Evolutionary conservation across 1,140 invertebrate genomes (phyloP).

Genomic region (Bombyx mandarina): DNA sequence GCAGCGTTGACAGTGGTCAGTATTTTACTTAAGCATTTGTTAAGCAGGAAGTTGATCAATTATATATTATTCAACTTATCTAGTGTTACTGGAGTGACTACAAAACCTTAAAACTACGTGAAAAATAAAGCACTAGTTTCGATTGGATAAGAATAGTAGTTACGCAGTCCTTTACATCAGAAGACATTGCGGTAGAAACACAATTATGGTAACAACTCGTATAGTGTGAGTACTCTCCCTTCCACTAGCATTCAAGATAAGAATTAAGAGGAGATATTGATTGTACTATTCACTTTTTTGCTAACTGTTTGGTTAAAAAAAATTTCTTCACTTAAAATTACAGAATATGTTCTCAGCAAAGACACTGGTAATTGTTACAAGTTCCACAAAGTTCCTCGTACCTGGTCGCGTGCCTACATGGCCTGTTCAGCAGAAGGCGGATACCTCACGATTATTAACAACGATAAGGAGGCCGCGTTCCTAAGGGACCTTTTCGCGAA

Average conservation of each 20-base stretch:
- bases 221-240: background rate
- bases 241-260: background rate
- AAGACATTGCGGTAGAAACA: background rate
- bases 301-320: background rate
- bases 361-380: constrained; percentile 4
- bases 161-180: background rate
- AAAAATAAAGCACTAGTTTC: too few species aligned
- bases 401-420: constrained; percentile 25
- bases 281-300: background rate
- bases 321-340: constrained; percentile 14
- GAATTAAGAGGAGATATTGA: background rate
- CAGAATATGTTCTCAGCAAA: constrained; percentile 12
- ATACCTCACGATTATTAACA: constrained; percentile 40
- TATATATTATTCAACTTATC: background rate
- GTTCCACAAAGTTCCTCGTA: constrained; percentile 22
- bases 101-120: too few species aligned
- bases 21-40: background rate
- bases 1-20: background rate
- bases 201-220: background rate
- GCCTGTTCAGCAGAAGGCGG: constrained; percentile 33
- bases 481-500: constrained; percentile 9
- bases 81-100: too few species aligned
- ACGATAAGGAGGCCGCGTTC: constrained; percentile 20
- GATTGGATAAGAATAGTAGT: too few species aligned
- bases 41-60: background rate